Percentiles rank a stretch among this genome's conserved stretches.
phyloP scores from a whole-genome alignment of 2,113 vertebrate species.

The Dipodomys stephensi region DNA sequence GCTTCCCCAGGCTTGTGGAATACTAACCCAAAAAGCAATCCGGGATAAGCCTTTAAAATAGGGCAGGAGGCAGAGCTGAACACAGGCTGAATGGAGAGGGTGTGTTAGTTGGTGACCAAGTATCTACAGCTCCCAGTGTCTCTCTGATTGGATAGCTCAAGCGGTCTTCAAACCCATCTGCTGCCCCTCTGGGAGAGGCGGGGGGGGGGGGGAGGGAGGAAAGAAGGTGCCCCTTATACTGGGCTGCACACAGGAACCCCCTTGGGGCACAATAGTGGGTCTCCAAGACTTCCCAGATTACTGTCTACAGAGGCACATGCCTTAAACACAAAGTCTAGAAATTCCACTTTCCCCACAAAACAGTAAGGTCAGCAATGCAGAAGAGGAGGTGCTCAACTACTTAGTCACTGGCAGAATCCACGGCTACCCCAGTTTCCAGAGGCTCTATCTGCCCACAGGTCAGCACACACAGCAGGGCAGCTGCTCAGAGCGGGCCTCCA shows the following conservation, averaged over 20 bases:
- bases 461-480: fast-evolving
- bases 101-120: too few species aligned
- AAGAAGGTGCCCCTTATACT: not conserved
- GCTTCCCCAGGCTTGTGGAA: not conserved
- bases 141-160: fast-evolving
- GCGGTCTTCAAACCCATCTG: not conserved
- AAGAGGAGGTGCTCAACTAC: too few species aligned
- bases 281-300: not conserved
- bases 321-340: too few species aligned
- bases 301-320: not conserved
- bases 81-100: fast-evolving
- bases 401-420: not conserved
- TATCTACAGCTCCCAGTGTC: too few species aligned
- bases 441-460: too few species aligned
- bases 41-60: too few species aligned
- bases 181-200: not conserved
- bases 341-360: too few species aligned
- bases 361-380: too few species aligned
- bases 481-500: too few species aligned
- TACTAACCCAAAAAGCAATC: not conserved
- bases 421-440: not conserved
- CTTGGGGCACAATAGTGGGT: not conserved
- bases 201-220: too few species aligned
- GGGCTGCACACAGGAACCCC: not conserved
- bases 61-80: too few species aligned